Evolutionary conservation across 2,113 vertebrate genomes (phyloP).

Genomic region (Ptilorrhoa leucosticta): DNA sequence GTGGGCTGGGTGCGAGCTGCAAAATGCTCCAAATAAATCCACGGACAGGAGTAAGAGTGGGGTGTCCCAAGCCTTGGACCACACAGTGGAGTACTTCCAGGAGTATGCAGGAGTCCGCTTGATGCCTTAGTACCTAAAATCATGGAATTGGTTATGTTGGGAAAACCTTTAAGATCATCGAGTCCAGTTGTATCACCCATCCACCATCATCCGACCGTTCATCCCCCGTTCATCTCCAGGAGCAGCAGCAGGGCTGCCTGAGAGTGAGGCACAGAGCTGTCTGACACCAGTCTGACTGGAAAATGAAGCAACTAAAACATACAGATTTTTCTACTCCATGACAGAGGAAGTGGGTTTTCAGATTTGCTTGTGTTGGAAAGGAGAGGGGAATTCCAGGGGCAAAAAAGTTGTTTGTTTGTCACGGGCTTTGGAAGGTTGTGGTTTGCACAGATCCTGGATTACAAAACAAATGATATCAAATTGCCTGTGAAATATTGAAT

Average conservation of each 20-base stretch:
- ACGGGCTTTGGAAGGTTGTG: background rate
- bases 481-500: background rate
- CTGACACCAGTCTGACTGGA: background rate
- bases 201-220: background rate
- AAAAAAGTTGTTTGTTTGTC: background rate
- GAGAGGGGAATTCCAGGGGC: constrained; percentile 12
- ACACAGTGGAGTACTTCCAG: background rate
- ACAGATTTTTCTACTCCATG: background rate
- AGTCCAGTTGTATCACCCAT: background rate
- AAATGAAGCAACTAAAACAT: background rate
- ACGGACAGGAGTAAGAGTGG: background rate
- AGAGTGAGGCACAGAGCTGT: background rate
- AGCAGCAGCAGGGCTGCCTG: background rate
- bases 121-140: background rate
- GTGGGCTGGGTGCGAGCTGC: background rate
- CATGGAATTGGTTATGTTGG: background rate
- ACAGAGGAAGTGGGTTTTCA: background rate
- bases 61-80: background rate
- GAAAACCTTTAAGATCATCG: background rate
- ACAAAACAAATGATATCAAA: background rate
- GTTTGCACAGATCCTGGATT: background rate
- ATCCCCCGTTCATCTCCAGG: background rate
- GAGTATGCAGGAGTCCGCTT: background rate
- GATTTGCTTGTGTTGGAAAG: background rate
- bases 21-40: background rate